Evolutionary conservation across 2,888 invertebrate species (phyloP).

Genomic region (Sabatieria punctata): DNA sequence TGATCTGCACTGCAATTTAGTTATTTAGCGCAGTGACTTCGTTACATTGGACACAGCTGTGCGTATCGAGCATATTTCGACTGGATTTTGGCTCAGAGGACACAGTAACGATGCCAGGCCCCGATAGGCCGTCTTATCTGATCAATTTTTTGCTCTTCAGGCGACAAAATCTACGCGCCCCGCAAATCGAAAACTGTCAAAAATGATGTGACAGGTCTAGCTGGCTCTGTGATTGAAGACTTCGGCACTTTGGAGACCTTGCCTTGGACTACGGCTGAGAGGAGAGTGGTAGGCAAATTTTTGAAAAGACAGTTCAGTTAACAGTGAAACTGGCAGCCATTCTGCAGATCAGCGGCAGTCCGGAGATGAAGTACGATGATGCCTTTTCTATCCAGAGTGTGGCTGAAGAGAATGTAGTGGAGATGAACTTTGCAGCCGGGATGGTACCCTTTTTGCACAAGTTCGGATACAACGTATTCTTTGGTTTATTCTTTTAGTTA

Average conservation of each 20-base stretch:
- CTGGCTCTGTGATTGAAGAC: no score
- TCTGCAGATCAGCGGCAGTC: constrained; percentile 24
- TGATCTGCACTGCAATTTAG: no score
- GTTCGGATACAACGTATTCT: constrained; percentile 28
- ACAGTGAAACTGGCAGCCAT: neutral
- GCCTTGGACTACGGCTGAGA: neutral
- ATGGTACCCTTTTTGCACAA: constrained; percentile 34
- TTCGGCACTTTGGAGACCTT: neutral
- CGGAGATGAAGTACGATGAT: constrained; percentile 34
- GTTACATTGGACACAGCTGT: constrained; percentile 32
- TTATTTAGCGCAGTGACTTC: constrained; percentile 30
- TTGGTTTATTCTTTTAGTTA: neutral
- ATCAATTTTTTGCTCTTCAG: no score
- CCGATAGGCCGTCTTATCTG: no score
- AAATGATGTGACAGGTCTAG: no score
- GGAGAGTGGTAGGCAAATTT: neutral
- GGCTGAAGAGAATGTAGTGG: constrained; percentile 21
- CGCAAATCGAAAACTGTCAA: no score
- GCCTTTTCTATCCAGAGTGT: constrained; percentile 33
- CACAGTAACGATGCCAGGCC: no score
- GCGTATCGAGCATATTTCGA: constrained; percentile 31
- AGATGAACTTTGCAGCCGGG: constrained; percentile 32
- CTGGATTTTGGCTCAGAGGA: constrained; percentile 31
- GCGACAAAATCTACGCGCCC: no score
- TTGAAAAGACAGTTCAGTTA: no score